Evolutionary conservation across 2,797 vertebrate species (phyloP).

Genomic region (Distichodus sexfasciatus): DNA sequence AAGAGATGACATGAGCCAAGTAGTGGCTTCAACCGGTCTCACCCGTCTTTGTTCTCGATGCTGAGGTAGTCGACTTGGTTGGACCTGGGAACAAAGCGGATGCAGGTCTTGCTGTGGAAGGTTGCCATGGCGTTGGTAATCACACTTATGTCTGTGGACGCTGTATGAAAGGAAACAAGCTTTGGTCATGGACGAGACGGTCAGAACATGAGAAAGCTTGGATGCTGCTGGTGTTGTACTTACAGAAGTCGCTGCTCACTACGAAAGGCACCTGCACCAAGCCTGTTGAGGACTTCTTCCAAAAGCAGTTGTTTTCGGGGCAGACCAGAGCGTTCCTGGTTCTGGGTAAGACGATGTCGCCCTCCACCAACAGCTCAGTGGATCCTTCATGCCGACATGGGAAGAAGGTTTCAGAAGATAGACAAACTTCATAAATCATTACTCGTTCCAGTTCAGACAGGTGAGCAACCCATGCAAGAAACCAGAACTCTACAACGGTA

Average conservation of each 20-base stretch:
- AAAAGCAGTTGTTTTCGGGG: conserved; percentile 39
- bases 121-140: conserved; percentile 33
- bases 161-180: background rate
- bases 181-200: background rate
- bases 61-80: conserved; percentile 46
- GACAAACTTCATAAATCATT: background rate
- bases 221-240: background rate
- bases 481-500: no score
- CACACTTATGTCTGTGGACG: background rate
- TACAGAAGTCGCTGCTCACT: conserved; percentile 34
- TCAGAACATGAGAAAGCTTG: background rate
- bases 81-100: conserved; percentile 42
- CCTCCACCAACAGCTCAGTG: conserved; percentile 45
- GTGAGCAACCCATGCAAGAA: no score
- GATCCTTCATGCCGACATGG: conserved; percentile 28
- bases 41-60: conserved; percentile 42
- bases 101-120: conserved; percentile 45
- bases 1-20: background rate
- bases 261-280: conserved; percentile 36
- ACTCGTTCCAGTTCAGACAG: no score
- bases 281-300: conserved; percentile 36
- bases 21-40: background rate
- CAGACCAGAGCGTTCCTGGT: conserved; percentile 44
- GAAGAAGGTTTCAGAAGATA: background rate
- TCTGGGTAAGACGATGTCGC: conserved; percentile 42